Percentiles rank a stretch among this genome's conserved stretches.
Conservation (phyloP, 2,113 vertebrate species). For the Nesospiza acunhae region DNA sequence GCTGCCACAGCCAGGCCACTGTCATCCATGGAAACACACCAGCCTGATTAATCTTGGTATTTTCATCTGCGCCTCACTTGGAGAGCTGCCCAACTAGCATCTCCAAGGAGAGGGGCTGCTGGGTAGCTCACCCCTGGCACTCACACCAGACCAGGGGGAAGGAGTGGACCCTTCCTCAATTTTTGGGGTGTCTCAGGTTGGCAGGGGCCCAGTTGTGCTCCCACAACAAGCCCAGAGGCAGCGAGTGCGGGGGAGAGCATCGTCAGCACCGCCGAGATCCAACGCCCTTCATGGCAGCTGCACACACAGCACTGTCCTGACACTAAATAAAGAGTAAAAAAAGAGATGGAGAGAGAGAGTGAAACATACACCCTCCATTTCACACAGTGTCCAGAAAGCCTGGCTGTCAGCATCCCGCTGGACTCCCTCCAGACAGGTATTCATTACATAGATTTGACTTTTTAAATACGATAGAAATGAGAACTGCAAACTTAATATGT, state of each 20-base stretch:
- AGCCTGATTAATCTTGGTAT: background rate
- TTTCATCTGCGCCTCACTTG: background rate
- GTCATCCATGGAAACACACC: background rate
- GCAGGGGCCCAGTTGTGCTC: rapidly evolving
- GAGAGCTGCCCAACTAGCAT: rapidly evolving
- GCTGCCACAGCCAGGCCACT: background rate
- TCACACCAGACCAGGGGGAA: background rate
- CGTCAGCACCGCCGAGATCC: rapidly evolving
- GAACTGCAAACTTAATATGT: constrained; percentile 41
- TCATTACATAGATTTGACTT: constrained; percentile 59
- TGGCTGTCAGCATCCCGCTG: background rate
- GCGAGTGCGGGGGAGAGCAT: rapidly evolving
- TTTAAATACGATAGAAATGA: constrained; percentile 47
- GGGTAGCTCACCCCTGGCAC: too few species aligned
- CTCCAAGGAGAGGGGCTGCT: rapidly evolving
- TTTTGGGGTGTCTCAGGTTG: background rate
- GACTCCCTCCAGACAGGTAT: constrained; percentile 45
- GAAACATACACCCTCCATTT: background rate
- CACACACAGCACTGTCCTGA: background rate
- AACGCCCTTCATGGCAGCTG: background rate
- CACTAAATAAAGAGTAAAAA: background rate
- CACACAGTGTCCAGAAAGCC: constrained; percentile 18
- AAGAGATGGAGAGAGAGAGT: background rate
- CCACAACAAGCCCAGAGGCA: background rate
- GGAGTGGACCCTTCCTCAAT: background rate